Percentiles rank a stretch among this genome's conserved stretches.
Evolutionary conservation across 2,888 invertebrate genomes (phyloP).

Genomic region (Pseudococcus jackbeardsleyi): DNA sequence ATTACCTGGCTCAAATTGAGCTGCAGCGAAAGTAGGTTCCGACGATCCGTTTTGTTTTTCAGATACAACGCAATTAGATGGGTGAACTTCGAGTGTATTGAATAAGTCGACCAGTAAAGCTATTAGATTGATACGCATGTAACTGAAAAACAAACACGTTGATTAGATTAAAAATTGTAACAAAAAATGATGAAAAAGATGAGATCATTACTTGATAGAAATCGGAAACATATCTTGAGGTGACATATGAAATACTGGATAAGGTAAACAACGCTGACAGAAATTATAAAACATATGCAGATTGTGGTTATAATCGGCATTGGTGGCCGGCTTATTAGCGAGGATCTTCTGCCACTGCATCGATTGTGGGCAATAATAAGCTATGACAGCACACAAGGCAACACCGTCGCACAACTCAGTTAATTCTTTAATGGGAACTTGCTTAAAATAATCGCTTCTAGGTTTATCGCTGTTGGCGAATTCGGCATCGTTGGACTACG

Average conservation of each 20-base stretch:
- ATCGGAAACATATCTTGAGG: constrained; percentile 89
- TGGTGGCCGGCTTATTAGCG: constrained; percentile 77
- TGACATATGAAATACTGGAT: constrained; percentile 91
- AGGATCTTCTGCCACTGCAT: constrained; percentile 80
- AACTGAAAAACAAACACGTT: constrained; percentile 73
- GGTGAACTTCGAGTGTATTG: constrained; percentile 92
- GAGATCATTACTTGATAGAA: constrained; percentile 57
- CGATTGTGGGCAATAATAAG: constrained; percentile 90
- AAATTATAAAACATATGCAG: constrained; percentile 89
- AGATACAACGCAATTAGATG: constrained; percentile 88
- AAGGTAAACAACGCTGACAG: constrained; percentile 86
- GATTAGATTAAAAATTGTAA: constrained; percentile 59
- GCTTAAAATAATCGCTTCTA: constrained; percentile 44
- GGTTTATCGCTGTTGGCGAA: constrained; percentile 3
- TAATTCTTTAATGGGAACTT: constrained; percentile 79
- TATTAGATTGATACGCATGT: constrained; percentile 91
- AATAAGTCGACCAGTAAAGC: constrained; percentile 95
- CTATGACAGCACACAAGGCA: constrained; percentile 86
- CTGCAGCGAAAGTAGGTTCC: neutral
- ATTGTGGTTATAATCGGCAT: constrained; percentile 93
- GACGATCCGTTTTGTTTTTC: constrained; percentile 70
- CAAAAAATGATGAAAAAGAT: neutral
- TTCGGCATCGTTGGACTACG: constrained; percentile 35
- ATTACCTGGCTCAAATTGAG: constrained; percentile 51
- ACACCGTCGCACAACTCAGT: constrained; percentile 93